Evolutionary conservation across 2,888 invertebrate species (phyloP).

Genomic region (Melikaiella ostensackeni): DNA sequence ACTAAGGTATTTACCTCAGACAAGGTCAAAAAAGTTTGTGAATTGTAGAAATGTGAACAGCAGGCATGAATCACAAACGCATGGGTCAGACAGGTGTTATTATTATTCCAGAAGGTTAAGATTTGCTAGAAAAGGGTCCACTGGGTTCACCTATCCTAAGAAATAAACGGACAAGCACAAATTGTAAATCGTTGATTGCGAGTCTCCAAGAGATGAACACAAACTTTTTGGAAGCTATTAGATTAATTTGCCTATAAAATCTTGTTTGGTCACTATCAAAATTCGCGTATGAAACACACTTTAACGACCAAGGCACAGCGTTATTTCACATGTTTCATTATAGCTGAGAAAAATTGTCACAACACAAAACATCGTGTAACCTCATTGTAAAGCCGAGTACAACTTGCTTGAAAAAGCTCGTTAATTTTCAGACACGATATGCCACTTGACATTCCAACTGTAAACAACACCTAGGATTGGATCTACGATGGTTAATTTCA

Average conservation of each 20-base stretch:
- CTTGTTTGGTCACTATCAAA: not conserved
- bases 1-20: conserved; percentile 8
- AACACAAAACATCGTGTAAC: conserved; percentile 35
- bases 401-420: conserved; percentile 36
- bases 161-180: not conserved
- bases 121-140: not conserved
- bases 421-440: conserved; percentile 26
- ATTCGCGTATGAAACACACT: conserved; percentile 23
- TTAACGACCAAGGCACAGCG: conserved; percentile 7
- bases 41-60: not conserved
- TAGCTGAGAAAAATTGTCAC: conserved; percentile 35
- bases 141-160: not conserved
- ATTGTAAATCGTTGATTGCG: conserved; percentile 1
- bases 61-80: conserved; percentile 13
- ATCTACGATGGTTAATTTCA: not conserved
- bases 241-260: conserved; percentile 11
- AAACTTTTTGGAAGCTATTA: not conserved
- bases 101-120: not conserved
- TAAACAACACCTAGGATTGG: conserved; percentile 21
- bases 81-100: conserved; percentile 11
- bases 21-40: conserved; percentile 18
- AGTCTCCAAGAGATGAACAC: not conserved
- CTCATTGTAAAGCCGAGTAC: conserved; percentile 30
- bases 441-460: conserved; percentile 32
- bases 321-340: conserved; percentile 32